Percentiles rank a stretch among this genome's conserved stretches.
Evolutionary conservation across 2,113 vertebrate genomes (phyloP).

Genomic region (Megaceryle maxima): DNA sequence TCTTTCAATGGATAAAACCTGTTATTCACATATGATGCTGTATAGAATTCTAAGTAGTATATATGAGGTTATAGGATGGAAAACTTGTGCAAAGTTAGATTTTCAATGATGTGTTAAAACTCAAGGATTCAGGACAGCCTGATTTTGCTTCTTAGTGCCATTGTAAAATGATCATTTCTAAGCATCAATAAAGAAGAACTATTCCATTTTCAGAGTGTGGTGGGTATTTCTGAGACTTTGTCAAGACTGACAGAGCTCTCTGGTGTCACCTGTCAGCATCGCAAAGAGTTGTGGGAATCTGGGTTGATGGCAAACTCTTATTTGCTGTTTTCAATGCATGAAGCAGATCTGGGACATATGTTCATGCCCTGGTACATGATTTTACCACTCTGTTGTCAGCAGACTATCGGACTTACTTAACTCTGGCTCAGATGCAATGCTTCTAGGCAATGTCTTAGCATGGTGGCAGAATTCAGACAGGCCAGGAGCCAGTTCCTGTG

Average conservation of each 20-base stretch:
- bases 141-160: neutral
- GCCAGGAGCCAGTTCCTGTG: neutral
- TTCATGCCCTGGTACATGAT: fast-evolving
- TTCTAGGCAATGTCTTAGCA: neutral
- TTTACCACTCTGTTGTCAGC: neutral
- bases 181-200: neutral
- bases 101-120: neutral
- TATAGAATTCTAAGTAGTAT: neutral
- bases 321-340: neutral
- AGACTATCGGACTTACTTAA: neutral
- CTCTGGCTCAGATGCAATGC: neutral
- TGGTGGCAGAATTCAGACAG: neutral
- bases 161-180: neutral
- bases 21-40: neutral
- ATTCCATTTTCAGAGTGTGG: neutral
- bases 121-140: neutral
- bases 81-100: neutral
- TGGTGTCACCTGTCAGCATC: neutral
- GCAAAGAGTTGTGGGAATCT: neutral
- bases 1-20: neutral
- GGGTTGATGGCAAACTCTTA: neutral
- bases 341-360: neutral
- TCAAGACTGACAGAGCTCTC: neutral
- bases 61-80: neutral
- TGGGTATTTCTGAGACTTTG: neutral